Base-by-base conservation (phyloP, 2,113 vertebrate genomes). In the Amphiprion percula region DNA sequence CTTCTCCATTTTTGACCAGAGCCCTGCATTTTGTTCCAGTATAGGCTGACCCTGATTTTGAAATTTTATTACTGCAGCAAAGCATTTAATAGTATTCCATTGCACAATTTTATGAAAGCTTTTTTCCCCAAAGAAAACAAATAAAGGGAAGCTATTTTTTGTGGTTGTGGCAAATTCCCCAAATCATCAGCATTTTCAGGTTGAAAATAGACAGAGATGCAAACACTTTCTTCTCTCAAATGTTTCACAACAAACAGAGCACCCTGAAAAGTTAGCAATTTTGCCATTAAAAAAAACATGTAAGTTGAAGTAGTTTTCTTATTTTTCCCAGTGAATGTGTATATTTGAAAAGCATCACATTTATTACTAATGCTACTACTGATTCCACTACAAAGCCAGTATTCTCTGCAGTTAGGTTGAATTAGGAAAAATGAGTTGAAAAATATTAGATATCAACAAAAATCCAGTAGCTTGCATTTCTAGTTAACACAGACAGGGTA, bases 141-240 rank as follows among this genome's bases (percentile, higher is more conserved):
- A 56, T 24, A 69, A 61, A 37, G 5, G 28, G 59, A 73, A 77
- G 41, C 64, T 67, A 11, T 10, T 23, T 19, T 15, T 4, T 46
- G 10, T 14, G 41, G n/a, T 66, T 56, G 7, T 2, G 12, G 26
- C 12, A 53, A 52, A 17, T 73, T 73, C 19, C 19, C 49, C 23
- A 46, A 28, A 58, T 33, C 33, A 52, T 63, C 6, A 21, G 55
- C 44, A 77, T 77, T 21, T 55, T 37, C 50, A 53, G 10, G 19
- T 0, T 68, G 50, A 47, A 55, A 68, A 68, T 39, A 30, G n/a
- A 28, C 23, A 14, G 4, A 0, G 6, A 17, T 62, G 23, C 15
- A 28, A 12, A 12, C 5, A 26, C 28, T 21, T 44, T 23, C 44
- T 5, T 39, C 0, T 26, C n/a, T 30, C 15, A 0, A 8, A 14